These are phyloP conservation scores for Coelogynopora nodosa DNA, from an alignment of 2,888 invertebrate genomes.

Conservation along the genomic window DNA sequence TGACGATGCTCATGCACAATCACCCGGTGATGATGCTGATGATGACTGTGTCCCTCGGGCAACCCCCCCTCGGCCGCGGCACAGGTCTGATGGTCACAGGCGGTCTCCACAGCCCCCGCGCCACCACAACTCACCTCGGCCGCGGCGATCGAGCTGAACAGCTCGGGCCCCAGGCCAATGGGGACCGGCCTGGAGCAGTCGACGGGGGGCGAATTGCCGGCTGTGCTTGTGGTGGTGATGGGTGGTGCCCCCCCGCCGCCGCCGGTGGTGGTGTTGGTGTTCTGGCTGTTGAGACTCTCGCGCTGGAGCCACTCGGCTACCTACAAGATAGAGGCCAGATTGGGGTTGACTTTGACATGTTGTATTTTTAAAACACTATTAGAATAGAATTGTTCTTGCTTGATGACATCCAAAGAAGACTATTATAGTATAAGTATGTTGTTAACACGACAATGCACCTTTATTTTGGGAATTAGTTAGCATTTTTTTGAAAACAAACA, in stretches of 20 bases:
- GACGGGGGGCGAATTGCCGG: background rate
- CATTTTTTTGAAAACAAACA: too few species aligned
- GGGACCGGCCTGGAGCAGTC: background rate
- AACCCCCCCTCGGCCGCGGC: background rate
- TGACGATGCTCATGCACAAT: constrained; percentile 31
- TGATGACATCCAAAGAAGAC: too few species aligned
- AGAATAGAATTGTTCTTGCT: too few species aligned
- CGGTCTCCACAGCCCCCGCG: background rate
- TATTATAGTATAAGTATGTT: too few species aligned
- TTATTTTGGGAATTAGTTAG: too few species aligned
- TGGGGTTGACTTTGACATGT: too few species aligned
- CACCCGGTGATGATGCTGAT: background rate
- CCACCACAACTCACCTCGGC: background rate
- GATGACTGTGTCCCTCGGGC: background rate
- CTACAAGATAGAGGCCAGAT: background rate
- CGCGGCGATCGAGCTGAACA: background rate
- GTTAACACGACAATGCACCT: too few species aligned
- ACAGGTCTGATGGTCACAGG: background rate
- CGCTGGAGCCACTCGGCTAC: constrained; percentile 42
- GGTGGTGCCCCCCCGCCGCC: too few species aligned
- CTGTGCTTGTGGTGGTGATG: background rate
- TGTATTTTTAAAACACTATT: too few species aligned
- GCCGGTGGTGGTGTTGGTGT: background rate
- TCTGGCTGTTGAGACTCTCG: constrained; percentile 3
- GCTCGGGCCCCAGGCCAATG: background rate